phyloP scores from a whole-genome alignment of 2,888 invertebrate genomes.

The Rutpela maculata region DNA sequence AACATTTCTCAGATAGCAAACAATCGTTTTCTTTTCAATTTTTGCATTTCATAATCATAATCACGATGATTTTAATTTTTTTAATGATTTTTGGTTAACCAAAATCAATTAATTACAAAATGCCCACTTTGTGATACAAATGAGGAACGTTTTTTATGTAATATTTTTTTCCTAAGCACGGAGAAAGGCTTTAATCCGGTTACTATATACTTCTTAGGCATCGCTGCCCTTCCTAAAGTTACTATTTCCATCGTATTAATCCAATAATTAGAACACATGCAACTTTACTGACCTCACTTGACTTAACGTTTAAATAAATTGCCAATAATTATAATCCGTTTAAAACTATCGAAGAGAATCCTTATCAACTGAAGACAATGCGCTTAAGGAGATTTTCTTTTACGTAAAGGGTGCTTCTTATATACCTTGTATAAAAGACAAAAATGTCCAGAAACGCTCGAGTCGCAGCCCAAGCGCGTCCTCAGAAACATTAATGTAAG shows the following conservation, averaged over 20 bases:
- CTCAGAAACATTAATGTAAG: slow-evolving; percentile 47
- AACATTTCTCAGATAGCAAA: too few relatives aligned
- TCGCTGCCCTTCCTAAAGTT: background rate
- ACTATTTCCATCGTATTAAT: slow-evolving; percentile 11
- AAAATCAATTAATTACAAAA: too few relatives aligned
- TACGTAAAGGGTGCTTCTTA: slow-evolving; percentile 48
- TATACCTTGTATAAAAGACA: slow-evolving; percentile 56
- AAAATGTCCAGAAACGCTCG: slow-evolving; percentile 12
- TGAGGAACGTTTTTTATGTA: too few relatives aligned
- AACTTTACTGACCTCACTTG: slow-evolving; percentile 36
- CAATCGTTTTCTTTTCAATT: too few relatives aligned
- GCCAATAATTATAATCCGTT: slow-evolving; percentile 51
- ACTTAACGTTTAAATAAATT: slow-evolving; percentile 34
- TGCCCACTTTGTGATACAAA: too few relatives aligned
- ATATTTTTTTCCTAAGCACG: too few relatives aligned
- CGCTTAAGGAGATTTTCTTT: slow-evolving; percentile 53
- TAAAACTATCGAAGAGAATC: slow-evolving; percentile 53
- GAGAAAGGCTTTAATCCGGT: too few relatives aligned
- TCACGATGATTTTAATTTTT: too few relatives aligned
- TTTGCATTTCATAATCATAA: too few relatives aligned
- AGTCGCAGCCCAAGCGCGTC: slow-evolving; percentile 59
- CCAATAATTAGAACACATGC: slow-evolving; percentile 10
- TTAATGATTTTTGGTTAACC: too few relatives aligned
- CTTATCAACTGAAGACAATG: slow-evolving; percentile 54
- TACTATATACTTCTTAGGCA: too few relatives aligned